Percentiles rank a stretch among this genome's conserved stretches.
phyloP scores from a whole-genome alignment of 2,888 invertebrate species.

The Polydrusus cervinus region DNA sequence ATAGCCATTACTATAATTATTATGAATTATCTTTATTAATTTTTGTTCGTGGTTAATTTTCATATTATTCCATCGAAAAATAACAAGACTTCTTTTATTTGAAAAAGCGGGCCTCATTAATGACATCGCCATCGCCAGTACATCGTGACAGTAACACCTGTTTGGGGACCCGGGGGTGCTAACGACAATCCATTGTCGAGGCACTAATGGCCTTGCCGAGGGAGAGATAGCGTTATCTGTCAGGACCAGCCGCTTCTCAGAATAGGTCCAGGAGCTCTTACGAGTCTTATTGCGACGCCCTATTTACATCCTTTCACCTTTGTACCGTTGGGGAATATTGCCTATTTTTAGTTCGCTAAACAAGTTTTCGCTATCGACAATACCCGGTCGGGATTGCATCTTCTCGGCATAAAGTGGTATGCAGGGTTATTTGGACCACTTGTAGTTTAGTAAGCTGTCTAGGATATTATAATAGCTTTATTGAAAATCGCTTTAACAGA shows the following conservation, averaged over 20 bases:
- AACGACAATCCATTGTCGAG: constrained; percentile 67
- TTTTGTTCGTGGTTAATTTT: too few species aligned
- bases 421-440: constrained; percentile 11
- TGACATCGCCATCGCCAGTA: constrained; percentile 27
- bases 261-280: constrained; percentile 59
- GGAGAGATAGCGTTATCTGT: constrained; percentile 70
- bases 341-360: constrained; percentile 40
- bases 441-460: neutral
- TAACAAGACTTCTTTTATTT: constrained; percentile 5
- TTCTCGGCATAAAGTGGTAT: constrained; percentile 41
- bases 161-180: constrained; percentile 63
- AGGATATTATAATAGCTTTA: neutral
- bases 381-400: constrained; percentile 36
- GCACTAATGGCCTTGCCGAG: constrained; percentile 67
- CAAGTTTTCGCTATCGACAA: constrained; percentile 26
- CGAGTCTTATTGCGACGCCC: constrained; percentile 53
- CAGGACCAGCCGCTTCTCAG: constrained; percentile 66
- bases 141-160: constrained; percentile 68
- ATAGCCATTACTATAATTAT: too few species aligned
- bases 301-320: constrained; percentile 57
- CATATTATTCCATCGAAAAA: neutral
- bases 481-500: neutral
- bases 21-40: too few species aligned
- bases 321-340: constrained; percentile 43
- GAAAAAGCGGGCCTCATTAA: constrained; percentile 28